Conservation (phyloP, 2,113 vertebrate species). For the Podiceps cristatus region DNA sequence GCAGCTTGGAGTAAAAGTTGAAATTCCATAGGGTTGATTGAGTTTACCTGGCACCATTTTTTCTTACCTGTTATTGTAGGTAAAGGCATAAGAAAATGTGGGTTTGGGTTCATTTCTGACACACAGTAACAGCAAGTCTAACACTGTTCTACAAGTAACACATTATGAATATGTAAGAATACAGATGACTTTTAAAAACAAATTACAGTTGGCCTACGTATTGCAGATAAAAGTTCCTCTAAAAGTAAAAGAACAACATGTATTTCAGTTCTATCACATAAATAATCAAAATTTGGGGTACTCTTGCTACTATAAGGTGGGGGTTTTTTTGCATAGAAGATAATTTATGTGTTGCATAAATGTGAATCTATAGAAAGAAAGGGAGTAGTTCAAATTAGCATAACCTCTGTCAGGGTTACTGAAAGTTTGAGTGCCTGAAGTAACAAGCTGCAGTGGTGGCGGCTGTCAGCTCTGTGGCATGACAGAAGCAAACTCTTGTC, state of each 20-base stretch:
- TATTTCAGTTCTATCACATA: not conserved
- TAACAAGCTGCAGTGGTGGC: not conserved
- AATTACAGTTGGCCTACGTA: not conserved
- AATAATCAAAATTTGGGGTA: not conserved
- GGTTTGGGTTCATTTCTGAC: not conserved
- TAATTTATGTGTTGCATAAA: not conserved
- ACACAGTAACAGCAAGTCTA: not conserved
- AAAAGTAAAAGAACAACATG: not conserved
- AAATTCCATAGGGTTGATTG: not conserved
- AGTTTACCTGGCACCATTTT: not conserved
- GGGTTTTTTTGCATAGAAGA: not conserved
- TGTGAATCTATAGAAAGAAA: not conserved
- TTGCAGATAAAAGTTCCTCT: not conserved
- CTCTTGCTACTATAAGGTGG: not conserved
- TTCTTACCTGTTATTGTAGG: not conserved
- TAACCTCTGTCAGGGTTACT: not conserved
- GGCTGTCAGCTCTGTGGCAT: not conserved
- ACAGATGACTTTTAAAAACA: not conserved
- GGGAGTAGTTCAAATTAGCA: not conserved
- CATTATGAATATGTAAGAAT: not conserved
- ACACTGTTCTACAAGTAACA: not conserved
- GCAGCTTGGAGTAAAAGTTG: not conserved
- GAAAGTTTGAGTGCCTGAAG: not conserved
- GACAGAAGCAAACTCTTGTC: not conserved
- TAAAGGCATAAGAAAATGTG: not conserved